These are phyloP conservation scores for Temnothorax rugatulus DNA, from an alignment of 2,888 invertebrate genomes.

Conservation along the genomic window DNA sequence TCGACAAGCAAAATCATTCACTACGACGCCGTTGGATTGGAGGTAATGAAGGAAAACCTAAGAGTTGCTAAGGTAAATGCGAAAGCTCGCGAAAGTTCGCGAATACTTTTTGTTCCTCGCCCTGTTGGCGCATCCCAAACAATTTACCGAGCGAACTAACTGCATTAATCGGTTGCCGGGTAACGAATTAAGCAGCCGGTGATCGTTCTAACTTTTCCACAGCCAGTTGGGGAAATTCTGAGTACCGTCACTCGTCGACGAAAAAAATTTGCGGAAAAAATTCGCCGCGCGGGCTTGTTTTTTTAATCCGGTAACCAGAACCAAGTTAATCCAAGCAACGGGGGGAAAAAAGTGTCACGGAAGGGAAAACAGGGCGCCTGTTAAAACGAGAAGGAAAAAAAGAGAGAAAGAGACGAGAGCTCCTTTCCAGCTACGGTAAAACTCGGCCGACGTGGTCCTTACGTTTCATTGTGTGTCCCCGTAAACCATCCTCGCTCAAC, in stretches of 20 bases:
- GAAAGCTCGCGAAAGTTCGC: slow-evolving; percentile 11
- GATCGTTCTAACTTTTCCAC: slow-evolving; percentile 32
- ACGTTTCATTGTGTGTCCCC: slow-evolving; percentile 41
- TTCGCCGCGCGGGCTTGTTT: slow-evolving; percentile 12
- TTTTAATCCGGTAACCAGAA: slow-evolving; percentile 60
- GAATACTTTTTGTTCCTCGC: slow-evolving; percentile 14
- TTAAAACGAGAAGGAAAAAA: slow-evolving; percentile 38
- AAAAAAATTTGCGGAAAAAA: neutral
- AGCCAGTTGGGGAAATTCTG: slow-evolving; percentile 3
- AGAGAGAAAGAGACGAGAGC: neutral
- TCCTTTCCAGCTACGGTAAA: slow-evolving; percentile 11
- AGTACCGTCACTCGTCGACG: neutral
- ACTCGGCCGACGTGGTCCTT: slow-evolving; percentile 35
- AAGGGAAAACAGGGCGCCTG: neutral
- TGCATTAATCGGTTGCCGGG: slow-evolving; percentile 18
- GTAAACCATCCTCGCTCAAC: slow-evolving; percentile 24
- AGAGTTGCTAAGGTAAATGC: slow-evolving; percentile 20
- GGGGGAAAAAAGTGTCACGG: slow-evolving; percentile 10
- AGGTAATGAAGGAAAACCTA: slow-evolving; percentile 12
- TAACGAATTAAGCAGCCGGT: slow-evolving; percentile 42
- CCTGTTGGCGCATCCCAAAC: slow-evolving; percentile 29
- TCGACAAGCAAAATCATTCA: neutral
- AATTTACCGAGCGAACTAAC: slow-evolving; percentile 40
- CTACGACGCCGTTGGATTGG: neutral
- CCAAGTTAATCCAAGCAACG: slow-evolving; percentile 27